phyloP scores from a whole-genome alignment of 1,140 invertebrate genomes.

The Brachionus asplanchnoidis region DNA sequence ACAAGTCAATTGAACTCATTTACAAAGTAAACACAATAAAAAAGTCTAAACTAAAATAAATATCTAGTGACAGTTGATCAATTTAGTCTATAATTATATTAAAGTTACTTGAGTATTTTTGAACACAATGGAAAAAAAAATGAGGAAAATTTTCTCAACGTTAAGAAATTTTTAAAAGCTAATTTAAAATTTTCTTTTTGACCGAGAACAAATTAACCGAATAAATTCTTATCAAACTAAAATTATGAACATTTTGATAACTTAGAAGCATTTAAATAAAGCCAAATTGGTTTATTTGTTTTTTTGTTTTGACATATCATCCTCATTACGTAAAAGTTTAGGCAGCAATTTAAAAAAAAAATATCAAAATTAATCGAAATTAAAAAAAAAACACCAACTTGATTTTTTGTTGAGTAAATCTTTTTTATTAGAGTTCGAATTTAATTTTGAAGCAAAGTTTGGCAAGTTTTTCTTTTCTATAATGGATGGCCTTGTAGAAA shows the following conservation, averaged over 20 bases:
- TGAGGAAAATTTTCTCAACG: background rate
- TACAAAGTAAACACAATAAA: background rate
- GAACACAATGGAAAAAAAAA: background rate
- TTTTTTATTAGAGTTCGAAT: background rate
- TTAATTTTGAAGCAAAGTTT: background rate
- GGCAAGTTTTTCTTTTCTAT: conserved; percentile 18
- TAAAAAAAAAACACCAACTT: conserved; percentile 23
- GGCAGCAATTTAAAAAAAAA: background rate
- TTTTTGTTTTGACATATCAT: background rate
- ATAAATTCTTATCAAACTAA: background rate
- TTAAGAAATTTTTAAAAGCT: background rate
- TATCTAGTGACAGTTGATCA: background rate
- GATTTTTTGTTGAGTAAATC: background rate
- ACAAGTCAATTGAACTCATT: background rate
- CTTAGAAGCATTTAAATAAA: background rate
- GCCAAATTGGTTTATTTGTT: background rate
- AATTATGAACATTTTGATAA: background rate
- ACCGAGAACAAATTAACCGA: background rate
- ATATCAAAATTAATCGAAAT: background rate
- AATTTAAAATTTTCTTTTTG: background rate
- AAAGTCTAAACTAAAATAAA: background rate
- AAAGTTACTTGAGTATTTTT: background rate
- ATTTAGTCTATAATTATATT: background rate
- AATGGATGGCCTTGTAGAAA: conserved; percentile 10
- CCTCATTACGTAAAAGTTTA: background rate